A percentile compares a stretch with the other conserved stretches of the same genome.
Evolutionary conservation across 2,797 vertebrate genomes (phyloP).

Genomic region (Forpus xanthops): DNA sequence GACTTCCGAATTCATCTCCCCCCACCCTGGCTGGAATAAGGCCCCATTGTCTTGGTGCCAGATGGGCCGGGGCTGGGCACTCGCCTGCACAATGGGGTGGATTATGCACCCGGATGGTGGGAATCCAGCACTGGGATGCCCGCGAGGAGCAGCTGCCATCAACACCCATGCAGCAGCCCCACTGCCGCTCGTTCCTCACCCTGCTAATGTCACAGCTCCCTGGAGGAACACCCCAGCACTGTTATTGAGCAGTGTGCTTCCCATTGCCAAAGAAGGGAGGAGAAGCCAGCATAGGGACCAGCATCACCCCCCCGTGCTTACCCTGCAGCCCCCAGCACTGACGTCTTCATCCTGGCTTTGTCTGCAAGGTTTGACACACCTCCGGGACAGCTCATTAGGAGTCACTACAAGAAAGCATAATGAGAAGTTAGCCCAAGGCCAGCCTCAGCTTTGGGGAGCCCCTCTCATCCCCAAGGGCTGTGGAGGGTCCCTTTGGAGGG

Average conservation of each 20-base stretch:
- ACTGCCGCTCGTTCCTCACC: accelerated
- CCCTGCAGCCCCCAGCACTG: neutral
- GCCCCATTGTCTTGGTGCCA: neutral
- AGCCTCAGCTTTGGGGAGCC: neutral
- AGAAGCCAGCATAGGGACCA: accelerated
- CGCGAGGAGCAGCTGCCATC: neutral
- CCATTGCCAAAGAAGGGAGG: neutral
- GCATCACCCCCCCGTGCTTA: neutral
- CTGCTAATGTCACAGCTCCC: accelerated
- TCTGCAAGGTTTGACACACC: neutral
- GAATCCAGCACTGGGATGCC: neutral
- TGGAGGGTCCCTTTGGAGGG: neutral
- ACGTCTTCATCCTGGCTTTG: neutral
- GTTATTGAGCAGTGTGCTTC: accelerated
- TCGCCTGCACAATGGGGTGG: neutral
- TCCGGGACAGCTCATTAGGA: neutral
- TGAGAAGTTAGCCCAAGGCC: neutral
- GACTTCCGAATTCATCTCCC: neutral
- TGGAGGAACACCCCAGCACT: accelerated
- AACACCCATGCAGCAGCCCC: neutral
- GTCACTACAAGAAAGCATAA: neutral
- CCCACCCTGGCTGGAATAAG: neutral
- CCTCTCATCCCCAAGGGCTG: accelerated
- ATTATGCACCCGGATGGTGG: neutral
- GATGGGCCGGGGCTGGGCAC: neutral